phyloP scores from a whole-genome alignment of 2,888 invertebrate genomes.

The Dioctria rufipes region DNA sequence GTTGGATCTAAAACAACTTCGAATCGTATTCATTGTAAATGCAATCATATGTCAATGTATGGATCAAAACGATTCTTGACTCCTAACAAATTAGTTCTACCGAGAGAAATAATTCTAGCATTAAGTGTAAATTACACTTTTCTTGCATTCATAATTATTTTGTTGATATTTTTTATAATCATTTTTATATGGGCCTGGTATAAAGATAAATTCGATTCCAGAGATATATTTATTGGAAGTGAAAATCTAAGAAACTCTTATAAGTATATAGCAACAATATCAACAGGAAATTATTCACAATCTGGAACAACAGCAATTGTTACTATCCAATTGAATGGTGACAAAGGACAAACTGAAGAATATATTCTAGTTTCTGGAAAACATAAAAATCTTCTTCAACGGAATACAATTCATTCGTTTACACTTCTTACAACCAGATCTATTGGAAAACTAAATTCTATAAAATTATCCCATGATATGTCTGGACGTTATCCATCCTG shows the following conservation, averaged over 20 bases:
- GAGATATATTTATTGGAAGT: constrained; percentile 8
- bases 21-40: constrained; percentile 54
- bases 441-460: constrained; percentile 56
- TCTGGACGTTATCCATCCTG: constrained; percentile 64
- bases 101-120: background rate
- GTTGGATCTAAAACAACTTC: constrained; percentile 40
- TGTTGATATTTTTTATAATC: constrained; percentile 3
- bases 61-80: constrained; percentile 31
- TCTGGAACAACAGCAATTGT: constrained; percentile 62
- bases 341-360: constrained; percentile 24
- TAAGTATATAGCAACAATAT: constrained; percentile 60
- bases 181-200: constrained; percentile 48
- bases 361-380: constrained; percentile 47
- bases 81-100: constrained; percentile 41
- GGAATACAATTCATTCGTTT: constrained; percentile 48
- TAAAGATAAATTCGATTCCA: constrained; percentile 34
- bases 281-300: constrained; percentile 61
- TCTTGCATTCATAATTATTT: background rate
- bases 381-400: constrained; percentile 12
- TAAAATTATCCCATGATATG: constrained; percentile 60
- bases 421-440: constrained; percentile 14
- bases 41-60: constrained; percentile 53
- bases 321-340: constrained; percentile 59
- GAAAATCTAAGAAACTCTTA: constrained; percentile 35
- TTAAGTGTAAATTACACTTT: constrained; percentile 6